Evolutionary conservation across 2,113 vertebrate genomes (phyloP).

Genomic region (Muscicapa adusta): DNA sequence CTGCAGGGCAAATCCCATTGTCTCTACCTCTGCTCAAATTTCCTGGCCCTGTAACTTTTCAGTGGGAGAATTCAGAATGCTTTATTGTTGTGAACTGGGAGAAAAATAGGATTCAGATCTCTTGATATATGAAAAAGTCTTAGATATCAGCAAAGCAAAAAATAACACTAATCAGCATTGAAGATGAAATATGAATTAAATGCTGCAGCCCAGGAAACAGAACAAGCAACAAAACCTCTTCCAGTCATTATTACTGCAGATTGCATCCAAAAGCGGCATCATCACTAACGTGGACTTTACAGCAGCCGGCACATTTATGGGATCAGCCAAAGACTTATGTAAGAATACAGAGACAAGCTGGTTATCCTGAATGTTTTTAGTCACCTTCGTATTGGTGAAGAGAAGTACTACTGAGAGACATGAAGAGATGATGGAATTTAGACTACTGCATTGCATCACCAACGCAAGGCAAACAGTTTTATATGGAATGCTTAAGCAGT

Average conservation of each 20-base stretch:
- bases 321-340: constrained; percentile 19
- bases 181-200: not conserved
- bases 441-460: not conserved
- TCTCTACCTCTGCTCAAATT: not conserved
- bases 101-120: not conserved
- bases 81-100: not conserved
- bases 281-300: not conserved
- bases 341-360: not conserved
- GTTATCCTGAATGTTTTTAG: not conserved
- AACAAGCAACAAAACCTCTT: constrained; percentile 9
- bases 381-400: not conserved
- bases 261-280: not conserved
- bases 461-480: not conserved
- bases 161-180: not conserved
- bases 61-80: not conserved
- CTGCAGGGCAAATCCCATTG: not conserved
- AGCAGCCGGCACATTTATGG: not conserved
- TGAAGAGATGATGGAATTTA: not conserved
- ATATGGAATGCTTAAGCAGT: not conserved
- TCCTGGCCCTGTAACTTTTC: not conserved
- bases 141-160: not conserved
- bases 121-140: not conserved
- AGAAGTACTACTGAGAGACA: not conserved
- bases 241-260: not conserved
- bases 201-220: not conserved